Base-by-base conservation (phyloP, 92 coral and sea anemone species). In the Siderastrea radians region DNA sequence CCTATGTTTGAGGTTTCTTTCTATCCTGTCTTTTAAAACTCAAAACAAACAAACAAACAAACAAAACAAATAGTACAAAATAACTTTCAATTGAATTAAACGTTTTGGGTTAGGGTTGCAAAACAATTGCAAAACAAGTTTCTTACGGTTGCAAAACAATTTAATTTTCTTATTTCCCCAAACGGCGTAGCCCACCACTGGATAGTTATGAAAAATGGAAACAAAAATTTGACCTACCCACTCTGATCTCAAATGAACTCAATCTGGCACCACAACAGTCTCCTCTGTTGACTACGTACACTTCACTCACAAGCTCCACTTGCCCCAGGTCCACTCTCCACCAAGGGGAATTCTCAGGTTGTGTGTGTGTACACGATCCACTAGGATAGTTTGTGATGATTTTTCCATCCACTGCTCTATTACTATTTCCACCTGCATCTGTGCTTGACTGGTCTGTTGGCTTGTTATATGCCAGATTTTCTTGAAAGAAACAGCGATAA, bases 401-500 rank as follows among this genome's bases (percentile, higher is more conserved):
- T 1, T 14, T 55, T 55, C 61, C 61, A 8, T 55, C 61, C 61
- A 55, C 61, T 8, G 61, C 61, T 55, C 10, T 47, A 26, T 47
- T 46, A n/a, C 74, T 69, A 12, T 8, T 47, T 2, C 74, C 74
- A 45, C 16, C 74, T 1, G 14, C n/a, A 45, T 49, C 54, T 3
- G 13, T 46, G 6, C 74, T 69, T 11, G 52, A 69, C 74, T 69
- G 74, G 10, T 46, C 38, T 47, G 74, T 69, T 44, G 74, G 54
- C 50, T 69, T 69, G 0, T 52, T n/a, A 69, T 44, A 69, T 46
- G 74, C 74, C 74, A 69, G 74, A 14, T 69, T 69, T 44, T 69
- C 74, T 69, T 45, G 17, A 13, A 69, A 45, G 52, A 46, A 69
- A 13, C 19, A 69, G 11, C 16, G 6, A 69, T 69, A 8, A 69